Evolutionary conservation across 2,797 vertebrate species (phyloP).

Genomic region (Muraenolepis orangiensis): DNA sequence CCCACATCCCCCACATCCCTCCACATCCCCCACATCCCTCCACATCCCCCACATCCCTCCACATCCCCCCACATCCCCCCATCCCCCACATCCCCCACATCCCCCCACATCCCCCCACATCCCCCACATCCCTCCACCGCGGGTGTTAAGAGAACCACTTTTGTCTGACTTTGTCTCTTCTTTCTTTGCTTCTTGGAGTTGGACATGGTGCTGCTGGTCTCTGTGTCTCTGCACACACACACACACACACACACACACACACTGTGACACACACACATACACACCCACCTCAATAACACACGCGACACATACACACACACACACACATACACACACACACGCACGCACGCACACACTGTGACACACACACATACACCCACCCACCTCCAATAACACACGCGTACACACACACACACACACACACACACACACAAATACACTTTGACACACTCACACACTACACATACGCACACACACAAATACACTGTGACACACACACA

Average conservation of each 20-base stretch:
- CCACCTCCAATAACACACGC: constrained; percentile 9
- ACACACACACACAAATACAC: constrained; percentile 17
- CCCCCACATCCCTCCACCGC: too few relatives aligned
- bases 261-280: constrained; percentile 12
- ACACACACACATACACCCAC: constrained; percentile 2
- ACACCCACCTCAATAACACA: constrained; percentile 17
- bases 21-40: too few relatives aligned
- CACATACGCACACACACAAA: constrained; percentile 3
- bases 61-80: too few relatives aligned
- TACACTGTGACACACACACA: constrained; percentile 18
- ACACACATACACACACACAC: constrained; percentile 17
- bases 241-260: neutral
- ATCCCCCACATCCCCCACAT: too few relatives aligned
- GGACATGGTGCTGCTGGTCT: too few relatives aligned
- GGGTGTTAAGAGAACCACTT: too few relatives aligned
- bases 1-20: too few relatives aligned
- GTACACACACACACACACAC: neutral
- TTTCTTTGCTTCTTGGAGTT: too few relatives aligned
- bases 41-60: too few relatives aligned
- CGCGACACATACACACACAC: constrained; percentile 6
- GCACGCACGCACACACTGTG: constrained; percentile 14
- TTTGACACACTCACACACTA: constrained; percentile 3
- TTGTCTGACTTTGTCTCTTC: too few relatives aligned
- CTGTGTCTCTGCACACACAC: too few relatives aligned
- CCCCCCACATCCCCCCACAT: too few relatives aligned